A percentile compares a stretch with the other conserved stretches of the same genome.
Conservation (phyloP, 2,888 invertebrate species). For the Cataglyphis albicans region DNA sequence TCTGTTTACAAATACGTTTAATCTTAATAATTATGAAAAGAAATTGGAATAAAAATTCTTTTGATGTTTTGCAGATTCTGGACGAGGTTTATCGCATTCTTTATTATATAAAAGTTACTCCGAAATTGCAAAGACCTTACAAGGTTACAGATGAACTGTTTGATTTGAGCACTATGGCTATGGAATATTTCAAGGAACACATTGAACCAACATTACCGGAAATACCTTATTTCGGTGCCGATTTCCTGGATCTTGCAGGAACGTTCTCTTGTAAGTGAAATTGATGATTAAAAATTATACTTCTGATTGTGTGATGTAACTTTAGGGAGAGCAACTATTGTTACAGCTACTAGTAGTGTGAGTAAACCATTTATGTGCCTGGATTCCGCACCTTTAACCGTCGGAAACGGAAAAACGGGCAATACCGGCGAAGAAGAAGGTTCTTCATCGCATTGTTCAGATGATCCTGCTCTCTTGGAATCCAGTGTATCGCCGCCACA, state of each 20-base stretch:
- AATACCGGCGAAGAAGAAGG: constrained; percentile 85
- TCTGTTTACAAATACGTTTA: background rate
- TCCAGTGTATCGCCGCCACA: constrained; percentile 89
- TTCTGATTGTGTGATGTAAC: background rate
- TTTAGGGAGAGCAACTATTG: constrained; percentile 14
- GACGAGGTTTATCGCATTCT: constrained; percentile 96
- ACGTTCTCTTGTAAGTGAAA: constrained; percentile 90
- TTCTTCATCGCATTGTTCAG: constrained; percentile 86
- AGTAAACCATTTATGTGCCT: constrained; percentile 84
- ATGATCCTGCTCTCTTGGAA: constrained; percentile 85
- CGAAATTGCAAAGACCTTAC: constrained; percentile 94
- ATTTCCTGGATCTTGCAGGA: constrained; percentile 92
- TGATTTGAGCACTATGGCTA: constrained; percentile 98
- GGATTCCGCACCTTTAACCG: constrained; percentile 87
- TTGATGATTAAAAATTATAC: background rate
- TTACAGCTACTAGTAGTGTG: constrained; percentile 81
- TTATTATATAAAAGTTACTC: constrained; percentile 93
- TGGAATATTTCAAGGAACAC: constrained; percentile 98
- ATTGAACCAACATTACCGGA: constrained; percentile 96
- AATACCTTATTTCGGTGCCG: constrained; percentile 94
- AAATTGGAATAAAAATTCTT: background rate
- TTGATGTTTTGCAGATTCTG: constrained; percentile 89
- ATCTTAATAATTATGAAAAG: background rate
- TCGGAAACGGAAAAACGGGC: constrained; percentile 87
- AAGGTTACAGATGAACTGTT: constrained; percentile 97